Evolutionary conservation across 1,140 invertebrate genomes (phyloP).

Genomic region (Drosophila watanabei): DNA sequence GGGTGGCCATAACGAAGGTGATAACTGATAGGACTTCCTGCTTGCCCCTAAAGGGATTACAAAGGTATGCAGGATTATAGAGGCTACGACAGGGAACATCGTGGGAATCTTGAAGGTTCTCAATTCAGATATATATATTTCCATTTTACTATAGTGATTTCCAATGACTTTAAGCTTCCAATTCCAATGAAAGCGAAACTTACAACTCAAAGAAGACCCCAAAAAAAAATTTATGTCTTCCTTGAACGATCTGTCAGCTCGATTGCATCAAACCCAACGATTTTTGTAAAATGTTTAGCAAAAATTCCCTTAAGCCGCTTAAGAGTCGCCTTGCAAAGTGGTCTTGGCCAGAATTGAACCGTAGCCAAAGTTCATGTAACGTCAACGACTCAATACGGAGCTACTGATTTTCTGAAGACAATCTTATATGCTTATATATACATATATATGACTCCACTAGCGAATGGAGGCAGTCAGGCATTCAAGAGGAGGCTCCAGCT

Average conservation of each 20-base stretch:
- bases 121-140: background rate
- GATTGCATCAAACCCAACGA: conserved; percentile 25
- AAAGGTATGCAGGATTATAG: conserved; percentile 32
- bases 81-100: background rate
- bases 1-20: conserved; percentile 64
- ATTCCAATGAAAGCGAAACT: conserved; percentile 23
- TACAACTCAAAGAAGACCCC: background rate
- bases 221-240: conserved; percentile 29
- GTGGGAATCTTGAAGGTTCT: conserved; percentile 40
- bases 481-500: background rate
- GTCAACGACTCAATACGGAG: conserved; percentile 56
- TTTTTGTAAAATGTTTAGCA: conserved; percentile 48
- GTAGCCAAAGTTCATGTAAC: conserved; percentile 57
- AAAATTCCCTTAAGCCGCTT: conserved; percentile 61
- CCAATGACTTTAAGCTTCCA: background rate
- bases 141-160: too few species aligned
- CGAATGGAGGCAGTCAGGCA: conserved; percentile 8
- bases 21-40: conserved; percentile 67
- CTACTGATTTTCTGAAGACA: conserved; percentile 63
- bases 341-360: conserved; percentile 40
- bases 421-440: conserved; percentile 20
- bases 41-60: conserved; percentile 46
- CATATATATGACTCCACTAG: background rate
- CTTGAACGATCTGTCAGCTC: conserved; percentile 31
- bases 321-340: conserved; percentile 6